Base-by-base conservation (phyloP, 2,113 vertebrate species). In the Epinephelus moara region DNA sequence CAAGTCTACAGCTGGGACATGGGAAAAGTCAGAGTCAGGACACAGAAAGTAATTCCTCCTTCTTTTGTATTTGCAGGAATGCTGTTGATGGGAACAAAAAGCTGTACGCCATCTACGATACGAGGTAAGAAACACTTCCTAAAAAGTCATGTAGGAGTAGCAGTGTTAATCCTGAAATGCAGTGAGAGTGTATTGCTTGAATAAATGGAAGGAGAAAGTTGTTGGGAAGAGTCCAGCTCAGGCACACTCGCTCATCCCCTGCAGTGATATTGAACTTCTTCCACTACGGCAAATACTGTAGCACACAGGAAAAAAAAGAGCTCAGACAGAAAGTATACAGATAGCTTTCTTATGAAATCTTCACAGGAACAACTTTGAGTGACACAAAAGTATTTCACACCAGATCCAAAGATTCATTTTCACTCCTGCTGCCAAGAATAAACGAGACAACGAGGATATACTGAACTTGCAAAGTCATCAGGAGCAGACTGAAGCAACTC, bases 11-110 rank as follows among this genome's bases (percentile, higher is more conserved):
- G 50, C n/a, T 60, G 33, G 55, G 30, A 13, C 23, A 19, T 45
- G 27, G 7, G 45, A 14, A n/a, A 53, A 42, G 60, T 74, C 30
- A 0, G 55, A 33, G 23, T 30, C 70, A 50, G 1, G 18, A 55
- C 62, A 74, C 30, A 21, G 11, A 60, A 67, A 62, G 19, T 89
- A 64, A 82, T 37, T 21, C 18, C 37, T 67, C 30, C 40, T 55
- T 71, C 77, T 64, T 84, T 55, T 93, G 79, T 93, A 75, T 94
- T 96, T 93, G 61, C 92, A 99, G 98, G 98, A 97, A 98, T 57
- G 97, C 97, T 45, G 96, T 97, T 68, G 96, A 98, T 87, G 97
- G 97, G 90, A 97, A 98, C 92, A 97, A 97, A 88, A 97, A 96
- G 91, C 91, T 98, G n/a, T 97, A 96, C 73, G 95, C 96, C 73